Percentiles rank a stretch among this genome's conserved stretches.
phyloP scores from a whole-genome alignment of 2,797 vertebrate genomes.

The Halcyon leucocephala region DNA sequence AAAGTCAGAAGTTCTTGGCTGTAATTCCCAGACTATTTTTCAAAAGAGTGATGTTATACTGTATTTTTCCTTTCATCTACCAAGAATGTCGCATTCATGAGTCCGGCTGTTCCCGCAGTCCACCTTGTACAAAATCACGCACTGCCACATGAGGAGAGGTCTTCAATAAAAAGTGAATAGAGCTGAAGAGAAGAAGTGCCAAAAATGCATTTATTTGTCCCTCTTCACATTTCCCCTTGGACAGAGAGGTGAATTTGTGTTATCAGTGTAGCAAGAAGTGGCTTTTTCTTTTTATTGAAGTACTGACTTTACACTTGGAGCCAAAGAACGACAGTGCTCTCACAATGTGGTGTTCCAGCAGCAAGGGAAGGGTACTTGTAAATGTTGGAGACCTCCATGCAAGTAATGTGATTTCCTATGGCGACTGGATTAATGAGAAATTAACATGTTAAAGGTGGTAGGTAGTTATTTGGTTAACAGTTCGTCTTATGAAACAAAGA shows the following conservation, averaged over 20 bases:
- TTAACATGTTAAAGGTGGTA: background rate
- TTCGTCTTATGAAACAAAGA: background rate
- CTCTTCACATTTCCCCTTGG: background rate
- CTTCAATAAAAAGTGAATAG: background rate
- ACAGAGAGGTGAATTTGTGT: background rate
- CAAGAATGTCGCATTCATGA: background rate
- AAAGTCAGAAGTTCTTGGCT: conserved; percentile 54
- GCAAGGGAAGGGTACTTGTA: background rate
- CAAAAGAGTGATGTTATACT: conserved; percentile 40
- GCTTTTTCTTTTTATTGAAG: background rate
- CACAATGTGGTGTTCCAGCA: background rate
- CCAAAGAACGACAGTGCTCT: background rate
- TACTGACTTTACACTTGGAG: background rate
- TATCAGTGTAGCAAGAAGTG: background rate
- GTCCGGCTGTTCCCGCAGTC: background rate
- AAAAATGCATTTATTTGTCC: background rate
- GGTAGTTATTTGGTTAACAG: background rate
- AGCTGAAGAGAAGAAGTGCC: background rate
- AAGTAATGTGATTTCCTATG: background rate
- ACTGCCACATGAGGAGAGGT: background rate
- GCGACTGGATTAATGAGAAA: background rate
- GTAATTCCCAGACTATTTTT: conserved; percentile 36
- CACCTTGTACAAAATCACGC: background rate
- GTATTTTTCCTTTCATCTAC: conserved; percentile 54
- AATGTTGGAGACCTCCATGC: background rate